Evolutionary conservation across 2,888 invertebrate species (phyloP).

Genomic region (Lasioglossum vierecki): DNA sequence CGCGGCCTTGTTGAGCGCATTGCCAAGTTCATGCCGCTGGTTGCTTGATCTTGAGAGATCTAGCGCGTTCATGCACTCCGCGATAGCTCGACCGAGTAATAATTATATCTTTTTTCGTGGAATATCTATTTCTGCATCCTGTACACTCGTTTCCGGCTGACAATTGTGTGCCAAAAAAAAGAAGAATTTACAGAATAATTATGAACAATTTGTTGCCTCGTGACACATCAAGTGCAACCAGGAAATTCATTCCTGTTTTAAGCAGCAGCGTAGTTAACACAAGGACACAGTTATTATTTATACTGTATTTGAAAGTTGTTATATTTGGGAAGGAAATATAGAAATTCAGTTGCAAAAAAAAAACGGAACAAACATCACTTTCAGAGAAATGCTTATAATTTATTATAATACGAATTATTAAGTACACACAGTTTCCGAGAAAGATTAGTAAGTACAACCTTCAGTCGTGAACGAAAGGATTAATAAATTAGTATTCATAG

Average conservation of each 20-base stretch:
- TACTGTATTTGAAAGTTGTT: neutral
- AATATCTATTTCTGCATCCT: neutral
- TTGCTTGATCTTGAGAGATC: neutral
- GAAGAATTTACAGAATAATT: neutral
- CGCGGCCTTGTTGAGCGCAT: neutral
- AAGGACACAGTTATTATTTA: neutral
- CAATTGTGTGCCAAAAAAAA: neutral
- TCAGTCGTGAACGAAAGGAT: no score
- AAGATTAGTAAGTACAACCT: no score
- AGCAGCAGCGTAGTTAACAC: neutral
- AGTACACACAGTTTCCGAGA: no score
- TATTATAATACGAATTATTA: no score
- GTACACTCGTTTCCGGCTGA: neutral
- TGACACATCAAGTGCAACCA: neutral
- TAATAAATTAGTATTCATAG: no score
- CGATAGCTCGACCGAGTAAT: no score
- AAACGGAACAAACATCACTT: no score
- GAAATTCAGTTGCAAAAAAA: no score
- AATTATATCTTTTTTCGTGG: neutral
- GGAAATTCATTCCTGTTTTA: neutral
- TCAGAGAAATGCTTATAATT: no score
- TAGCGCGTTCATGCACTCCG: neutral
- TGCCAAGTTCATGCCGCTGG: constrained; percentile 1
- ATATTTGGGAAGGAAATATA: no score
- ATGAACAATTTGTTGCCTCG: neutral